Evolutionary conservation across 2,113 vertebrate species (phyloP).

Genomic region (Hippotragus niger): DNA sequence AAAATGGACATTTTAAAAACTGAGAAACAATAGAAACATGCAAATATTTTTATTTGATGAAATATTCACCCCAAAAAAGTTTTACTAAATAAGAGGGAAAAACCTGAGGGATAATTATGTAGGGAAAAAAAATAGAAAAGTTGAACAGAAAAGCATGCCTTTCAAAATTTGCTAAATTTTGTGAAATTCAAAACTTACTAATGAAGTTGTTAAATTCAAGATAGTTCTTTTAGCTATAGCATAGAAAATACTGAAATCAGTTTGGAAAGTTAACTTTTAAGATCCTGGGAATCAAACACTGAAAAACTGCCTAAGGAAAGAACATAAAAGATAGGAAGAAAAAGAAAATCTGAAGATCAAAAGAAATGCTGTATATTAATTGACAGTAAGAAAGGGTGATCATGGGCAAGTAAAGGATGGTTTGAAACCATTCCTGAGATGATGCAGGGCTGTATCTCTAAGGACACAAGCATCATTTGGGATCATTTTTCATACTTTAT

Average conservation of each 20-base stretch:
- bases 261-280: conserved; percentile 41
- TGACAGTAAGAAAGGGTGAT: background rate
- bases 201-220: background rate
- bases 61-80: background rate
- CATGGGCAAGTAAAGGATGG: background rate
- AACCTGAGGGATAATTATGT: background rate
- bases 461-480: accelerated
- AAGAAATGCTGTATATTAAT: background rate
- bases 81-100: background rate
- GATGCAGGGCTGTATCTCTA: accelerated
- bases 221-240: background rate
- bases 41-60: background rate
- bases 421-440: background rate
- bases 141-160: background rate
- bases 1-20: background rate
- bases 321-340: background rate
- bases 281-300: background rate
- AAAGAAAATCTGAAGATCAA: background rate
- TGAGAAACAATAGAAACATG: background rate
- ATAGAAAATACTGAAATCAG: background rate
- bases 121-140: background rate
- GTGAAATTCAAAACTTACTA: background rate
- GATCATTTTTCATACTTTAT: background rate
- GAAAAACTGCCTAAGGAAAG: background rate
- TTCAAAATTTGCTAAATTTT: background rate